Evolutionary conservation across 53 echinoderm and acorn worm species (phyloP), one percentile per base, ranked within the genome.

Genomic region (Apostichopus leukothele): DNA sequence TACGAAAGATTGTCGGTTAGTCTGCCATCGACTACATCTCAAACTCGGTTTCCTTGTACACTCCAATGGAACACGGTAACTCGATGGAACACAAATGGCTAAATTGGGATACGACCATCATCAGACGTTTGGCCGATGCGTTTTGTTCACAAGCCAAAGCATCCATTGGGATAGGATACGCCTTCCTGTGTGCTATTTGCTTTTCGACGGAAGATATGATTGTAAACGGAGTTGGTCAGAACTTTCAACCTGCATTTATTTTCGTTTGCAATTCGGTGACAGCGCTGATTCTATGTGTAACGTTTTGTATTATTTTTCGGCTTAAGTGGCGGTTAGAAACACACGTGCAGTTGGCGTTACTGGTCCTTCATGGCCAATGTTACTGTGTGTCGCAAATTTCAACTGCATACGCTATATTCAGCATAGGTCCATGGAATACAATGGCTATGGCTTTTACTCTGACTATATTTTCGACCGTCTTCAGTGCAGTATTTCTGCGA

Each of bases 371-470:
- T 9, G 85, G 85, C 1, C 16, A 22, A 18, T 63, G 50, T 16
- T 26, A 18, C 25, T 63, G 85, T 50, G 18, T 63, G 23, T 57
- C 68, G 1, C 85, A 85, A 18, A 85, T 85, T 50, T 27, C 50
- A 16, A 66, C 22, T 18, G 50, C 60, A 23, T n/a, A 26, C 14
- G 61, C 85, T 8, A 85, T 85, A 22, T 85, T 85, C 50, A 85
- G 50, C 27, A 85, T 85, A 11, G 85, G 85, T 13, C 85, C 67
- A 3, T 67, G 85, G 10, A 85, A 85, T 18, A 67, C 67, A 13
- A 39, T 67, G 20, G 67, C 85, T 5, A 18, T 85, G 50, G 14
- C 23, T 59, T 85, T 67, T 20, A 85, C 85, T 6, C 23, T 85
- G 67, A 59, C 85, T 6, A 51, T 67, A 50, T 85, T 67, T 14